Percentiles rank a stretch among this genome's conserved stretches.
These are phyloP conservation scores for Synaphobranchus kaupii DNA, from an alignment of 2,797 vertebrate genomes.

Conservation along the genomic window DNA sequence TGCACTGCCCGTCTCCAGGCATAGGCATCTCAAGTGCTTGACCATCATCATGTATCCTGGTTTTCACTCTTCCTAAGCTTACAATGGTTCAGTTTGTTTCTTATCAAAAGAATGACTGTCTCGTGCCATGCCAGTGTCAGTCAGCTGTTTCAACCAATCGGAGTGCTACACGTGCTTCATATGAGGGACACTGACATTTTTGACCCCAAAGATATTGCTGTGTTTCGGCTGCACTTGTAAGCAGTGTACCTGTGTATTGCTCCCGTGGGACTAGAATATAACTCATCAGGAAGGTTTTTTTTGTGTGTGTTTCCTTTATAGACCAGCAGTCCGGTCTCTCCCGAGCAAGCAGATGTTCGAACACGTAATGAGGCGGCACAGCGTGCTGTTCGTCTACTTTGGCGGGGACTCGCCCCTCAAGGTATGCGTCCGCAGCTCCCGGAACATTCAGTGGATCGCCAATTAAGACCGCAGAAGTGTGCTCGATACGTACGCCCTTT, in stretches of 20 bases:
- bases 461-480: neutral
- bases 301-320: constrained; percentile 45
- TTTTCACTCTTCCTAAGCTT: neutral
- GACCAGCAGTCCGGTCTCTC: constrained; percentile 89
- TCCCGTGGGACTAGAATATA: neutral
- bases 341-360: constrained; percentile 95
- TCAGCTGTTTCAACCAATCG: neutral
- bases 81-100: neutral
- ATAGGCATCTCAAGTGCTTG: neutral
- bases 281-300: neutral
- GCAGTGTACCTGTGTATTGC: neutral
- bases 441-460: neutral
- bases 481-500: neutral
- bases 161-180: neutral
- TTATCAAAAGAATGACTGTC: neutral
- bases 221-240: neutral
- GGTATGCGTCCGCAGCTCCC: constrained; percentile 67
- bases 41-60: neutral
- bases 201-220: neutral
- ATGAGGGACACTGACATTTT: neutral
- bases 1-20: neutral
- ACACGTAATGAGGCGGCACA: constrained; percentile 88
- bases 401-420: constrained; percentile 93
- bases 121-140: neutral
- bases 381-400: constrained; percentile 90